Conservation (phyloP, 2,888 invertebrate species). For the Drosophila melanosoma region DNA sequence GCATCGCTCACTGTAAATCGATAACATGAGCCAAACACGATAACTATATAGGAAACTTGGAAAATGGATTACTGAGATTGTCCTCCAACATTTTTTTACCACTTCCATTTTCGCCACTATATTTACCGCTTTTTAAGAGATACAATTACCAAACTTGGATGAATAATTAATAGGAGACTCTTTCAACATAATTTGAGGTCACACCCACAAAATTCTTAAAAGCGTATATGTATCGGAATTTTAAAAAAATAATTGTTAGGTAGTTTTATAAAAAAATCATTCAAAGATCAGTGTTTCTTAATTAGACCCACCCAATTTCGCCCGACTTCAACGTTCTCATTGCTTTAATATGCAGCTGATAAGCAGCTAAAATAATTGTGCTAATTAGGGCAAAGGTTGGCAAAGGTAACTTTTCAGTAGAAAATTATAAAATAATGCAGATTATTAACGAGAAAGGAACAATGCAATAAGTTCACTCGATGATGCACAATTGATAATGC, state of each 20-base stretch:
- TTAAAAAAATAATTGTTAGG: background rate
- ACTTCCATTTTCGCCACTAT: no score
- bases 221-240: background rate
- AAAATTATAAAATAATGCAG: background rate
- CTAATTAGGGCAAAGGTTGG: background rate
- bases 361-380: background rate
- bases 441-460: background rate
- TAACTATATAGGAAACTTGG: no score
- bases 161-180: background rate
- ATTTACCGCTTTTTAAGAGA: no score
- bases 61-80: no score
- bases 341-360: background rate
- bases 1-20: no score
- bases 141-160: no score
- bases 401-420: background rate
- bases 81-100: no score
- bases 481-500: slow-evolving; percentile 14
- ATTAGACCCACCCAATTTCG: background rate
- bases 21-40: no score
- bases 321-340: background rate
- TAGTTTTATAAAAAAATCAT: background rate
- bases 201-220: background rate
- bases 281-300: background rate
- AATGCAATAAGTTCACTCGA: slow-evolving; percentile 2
- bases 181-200: background rate